Base-by-base conservation (phyloP, 2,888 invertebrate species). In the Chelonus formosanus region DNA sequence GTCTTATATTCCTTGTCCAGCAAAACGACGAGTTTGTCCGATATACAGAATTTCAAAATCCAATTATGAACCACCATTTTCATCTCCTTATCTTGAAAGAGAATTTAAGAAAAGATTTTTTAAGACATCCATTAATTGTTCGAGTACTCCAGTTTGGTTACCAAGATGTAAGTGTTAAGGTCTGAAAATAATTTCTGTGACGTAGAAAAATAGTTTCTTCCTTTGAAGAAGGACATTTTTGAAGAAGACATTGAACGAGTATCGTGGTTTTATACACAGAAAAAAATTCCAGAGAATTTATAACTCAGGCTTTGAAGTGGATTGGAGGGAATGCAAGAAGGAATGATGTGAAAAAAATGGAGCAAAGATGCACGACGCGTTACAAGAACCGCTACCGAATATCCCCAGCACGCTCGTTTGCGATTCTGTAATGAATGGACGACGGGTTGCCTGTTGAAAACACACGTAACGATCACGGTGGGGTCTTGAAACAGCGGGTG, bases 101-200 rank as follows among this genome's bases (percentile, higher is more conserved):
- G 75, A 78, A 64, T 78, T 78, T 36, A 75, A 71, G 50, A 73
- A 72, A 53, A 74, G 76, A 72, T 78, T 76, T 66, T 67, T 72
- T 59, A 73, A 72, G 62, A 70, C 75, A 4, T 71, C 71, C 20
- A 56, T 68, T 31, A 70, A 71, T 47, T 47, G 53, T 6, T 10
- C 20, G 20, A 20, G 20, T 20, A 2, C 20, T 20, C 20, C n/a
- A 48, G 50, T 7, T 34, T 54, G 53, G 44, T 40, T 31, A 7
- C 35, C 35, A 47, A 56, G 48, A 32, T 67, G 61, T 60, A 40
- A 40, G 54, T 56, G 50, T 20, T n/a, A 31, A 34, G 44, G 31
- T 44, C 44, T 20, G 5, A 20, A 20, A 20, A 20, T 20, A 20
- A 20, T 20, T 20, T 2, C 20, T 20, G 20, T 20, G 20, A 20